Base-by-base conservation (phyloP, 2,113 vertebrate genomes). In the Rafetus swinhoei region DNA sequence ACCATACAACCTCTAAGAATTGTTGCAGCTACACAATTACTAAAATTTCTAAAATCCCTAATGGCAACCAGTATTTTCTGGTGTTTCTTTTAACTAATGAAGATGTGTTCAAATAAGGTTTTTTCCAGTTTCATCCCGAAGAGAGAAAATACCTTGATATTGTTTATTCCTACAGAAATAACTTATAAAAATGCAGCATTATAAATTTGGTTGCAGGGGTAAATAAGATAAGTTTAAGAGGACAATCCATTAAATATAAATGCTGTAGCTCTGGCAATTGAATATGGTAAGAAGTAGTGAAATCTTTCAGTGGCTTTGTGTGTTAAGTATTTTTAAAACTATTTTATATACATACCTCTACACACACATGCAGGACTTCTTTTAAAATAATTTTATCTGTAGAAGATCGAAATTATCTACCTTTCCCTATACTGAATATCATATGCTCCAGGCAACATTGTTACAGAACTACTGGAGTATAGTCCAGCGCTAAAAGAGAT, bases 351-450 rank as follows among this genome's bases (percentile, higher is more conserved):
- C 45, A 45, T 45, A 45, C 45, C 45, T 5, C 45, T 45, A 45
- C 45, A 45, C 45, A 7, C 14, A 1, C n/a, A 11, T 0, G 21
- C 2, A 1, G 12, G 35, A 9, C 0, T 5, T 1, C 7, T 2
- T 2, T 2, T 0, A 72, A 35, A 72, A 45, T 45, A 45, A 45
- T 45, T 45, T 45, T 45, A 45, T 45, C 45, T 45, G 45, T 45
- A 72, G 65, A 19, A 72, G 16, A n/a, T 10, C 32, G 14, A 65
- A 29, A 32, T 5, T 77, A 50, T 45, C 22, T n/a, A 8, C 18
- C 50, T 80, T 16, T 80, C 18, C 52, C 52, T 55, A n/a, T 80
- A n/a, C 29, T 32, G 29, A 80, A 19, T 21, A 54, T 55, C 50
- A 79, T 50, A 32, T 54, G 18, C 52, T 25, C 16, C n/a, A 54